A percentile compares a stretch with the other conserved stretches of the same genome.
Conservation (phyloP, 2,888 invertebrate species). For the Rotaria sp. region DNA sequence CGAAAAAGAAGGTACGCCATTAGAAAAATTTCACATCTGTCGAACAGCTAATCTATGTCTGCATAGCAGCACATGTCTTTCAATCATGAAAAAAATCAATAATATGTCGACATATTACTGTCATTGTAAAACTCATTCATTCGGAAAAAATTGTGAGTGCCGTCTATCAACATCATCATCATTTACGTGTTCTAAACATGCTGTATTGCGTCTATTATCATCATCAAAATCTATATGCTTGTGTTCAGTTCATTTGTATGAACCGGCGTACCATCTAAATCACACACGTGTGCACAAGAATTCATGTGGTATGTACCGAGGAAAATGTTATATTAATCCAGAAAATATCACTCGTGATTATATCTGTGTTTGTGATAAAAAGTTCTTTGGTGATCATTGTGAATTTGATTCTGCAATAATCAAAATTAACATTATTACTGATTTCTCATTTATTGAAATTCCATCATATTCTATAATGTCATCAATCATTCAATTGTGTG, state of each 20-base stretch:
- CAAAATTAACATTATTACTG: not conserved
- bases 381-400: not conserved
- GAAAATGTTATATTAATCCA: not conserved
- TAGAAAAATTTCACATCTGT: not conserved
- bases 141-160: not conserved
- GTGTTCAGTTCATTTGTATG: not conserved
- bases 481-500: not conserved
- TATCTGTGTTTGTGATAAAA: not conserved
- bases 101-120: not conserved
- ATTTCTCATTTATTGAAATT: not conserved
- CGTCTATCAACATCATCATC: not conserved
- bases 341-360: not conserved
- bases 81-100: not conserved
- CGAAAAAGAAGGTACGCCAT: not conserved
- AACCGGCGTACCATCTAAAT: not conserved
- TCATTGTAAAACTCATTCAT: not conserved
- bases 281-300: not conserved
- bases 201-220: not conserved
- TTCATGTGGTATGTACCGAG: not conserved
- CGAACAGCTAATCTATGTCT: not conserved
- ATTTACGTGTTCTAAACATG: not conserved
- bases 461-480: not conserved
- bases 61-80: not conserved
- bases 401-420: not conserved
- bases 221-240: not conserved